These are phyloP conservation scores for Drosophila colorata DNA, from an alignment of 2,888 invertebrate species.

Conservation along the genomic window DNA sequence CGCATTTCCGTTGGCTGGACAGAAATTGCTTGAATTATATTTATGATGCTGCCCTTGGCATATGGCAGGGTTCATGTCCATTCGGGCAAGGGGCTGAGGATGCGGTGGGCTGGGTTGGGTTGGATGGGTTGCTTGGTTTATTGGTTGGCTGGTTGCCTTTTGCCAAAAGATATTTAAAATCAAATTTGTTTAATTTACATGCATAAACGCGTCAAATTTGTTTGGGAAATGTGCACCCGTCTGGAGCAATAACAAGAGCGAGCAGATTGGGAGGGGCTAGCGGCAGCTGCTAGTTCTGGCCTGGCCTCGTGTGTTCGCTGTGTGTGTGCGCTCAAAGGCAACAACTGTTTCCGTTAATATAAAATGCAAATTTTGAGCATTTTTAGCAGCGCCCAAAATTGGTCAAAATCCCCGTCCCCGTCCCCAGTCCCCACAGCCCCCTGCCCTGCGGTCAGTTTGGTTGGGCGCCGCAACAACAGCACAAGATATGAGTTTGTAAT, in stretches of 20 bases:
- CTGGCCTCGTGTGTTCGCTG: conserved; percentile 12
- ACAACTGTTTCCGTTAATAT: conserved; percentile 83
- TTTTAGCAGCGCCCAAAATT: conserved; percentile 67
- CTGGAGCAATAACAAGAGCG: conserved; percentile 53
- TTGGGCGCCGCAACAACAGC: conserved; percentile 44
- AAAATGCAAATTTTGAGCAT: conserved; percentile 81
- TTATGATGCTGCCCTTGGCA: conserved; percentile 59
- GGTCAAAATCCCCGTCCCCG: conserved; percentile 24
- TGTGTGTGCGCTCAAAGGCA: conserved; percentile 71
- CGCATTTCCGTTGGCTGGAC: conserved; percentile 32
- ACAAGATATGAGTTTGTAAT: conserved; percentile 80
- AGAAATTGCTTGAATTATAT: conserved; percentile 45
- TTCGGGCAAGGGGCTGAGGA: background rate
- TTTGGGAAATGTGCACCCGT: conserved; percentile 70
- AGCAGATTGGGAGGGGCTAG: background rate
- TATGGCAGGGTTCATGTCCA: conserved; percentile 29
- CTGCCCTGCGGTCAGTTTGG: conserved; percentile 73
- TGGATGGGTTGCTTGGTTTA: conserved; percentile 25
- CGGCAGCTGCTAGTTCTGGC: conserved; percentile 13
- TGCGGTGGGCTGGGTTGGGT: conserved; percentile 1
- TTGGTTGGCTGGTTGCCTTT: conserved; percentile 44
- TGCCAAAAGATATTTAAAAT: conserved; percentile 79
- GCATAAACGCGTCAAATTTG: conserved; percentile 82
- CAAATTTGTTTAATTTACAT: conserved; percentile 81
- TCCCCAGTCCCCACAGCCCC: conserved; percentile 5